Base-by-base conservation (phyloP, 2,797 vertebrate species). In the Choloepus didactylus region DNA sequence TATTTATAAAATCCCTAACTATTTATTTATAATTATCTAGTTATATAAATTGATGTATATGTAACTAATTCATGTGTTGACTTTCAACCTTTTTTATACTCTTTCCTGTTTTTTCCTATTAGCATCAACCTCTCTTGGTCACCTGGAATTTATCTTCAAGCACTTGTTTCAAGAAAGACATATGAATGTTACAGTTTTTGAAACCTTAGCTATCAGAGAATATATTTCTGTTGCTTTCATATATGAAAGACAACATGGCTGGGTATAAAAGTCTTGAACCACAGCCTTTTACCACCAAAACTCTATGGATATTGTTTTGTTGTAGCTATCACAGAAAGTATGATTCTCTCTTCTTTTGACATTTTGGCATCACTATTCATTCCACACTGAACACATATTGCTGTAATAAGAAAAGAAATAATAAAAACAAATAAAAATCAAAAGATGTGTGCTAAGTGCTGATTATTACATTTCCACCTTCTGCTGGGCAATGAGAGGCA, bases 221-320 rank as follows among this genome's bases (percentile, higher is more conserved):
- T 18, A 23, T 35, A 87, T 44, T 29, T 69, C 80, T 87, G 6
- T 35, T 87, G 6, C 38, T 73, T 97, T 90, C 62, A 81, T 62
- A 88, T 15, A 77, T 60, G 6, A 84, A 95, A 79, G 72, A 75
- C 16, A 97, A 82, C 0, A 9, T 91, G n/a, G 70, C 66, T 96
- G 64, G 84, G 81, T 93, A 96, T 96, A 93, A 96, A 97, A 96
- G 85, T 96, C 49, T 69, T 87, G 38, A 92, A 62, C 51, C 38
- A 83, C 15, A 59, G 21, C 1, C 29, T 94, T 67, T 90, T 75
- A 81, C 38, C 9, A 79, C 67, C n/a, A 87, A 93, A 95, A 79
- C 5, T 84, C 73, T 89, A 23, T 1, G 81, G 67, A n/a, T 80
- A 51, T 2, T 67, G 27, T 18, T 92, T 93, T 85, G 25, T 25